These are phyloP conservation scores for Sebastes iracundus DNA, from an alignment of 2,797 vertebrate species.

Conservation along the genomic window DNA sequence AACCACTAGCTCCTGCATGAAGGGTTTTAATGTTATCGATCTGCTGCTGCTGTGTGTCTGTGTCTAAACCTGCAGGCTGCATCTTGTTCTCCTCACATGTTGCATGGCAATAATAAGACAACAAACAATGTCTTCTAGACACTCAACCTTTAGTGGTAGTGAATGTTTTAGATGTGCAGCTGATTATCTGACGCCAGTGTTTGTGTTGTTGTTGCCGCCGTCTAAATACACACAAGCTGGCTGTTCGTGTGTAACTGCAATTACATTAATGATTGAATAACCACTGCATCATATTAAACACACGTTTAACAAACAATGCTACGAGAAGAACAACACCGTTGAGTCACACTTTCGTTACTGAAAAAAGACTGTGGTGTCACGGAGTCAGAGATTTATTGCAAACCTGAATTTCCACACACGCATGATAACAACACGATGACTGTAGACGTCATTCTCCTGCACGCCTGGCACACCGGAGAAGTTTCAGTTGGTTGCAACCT, in stretches of 20 bases:
- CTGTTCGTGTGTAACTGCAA: not conserved
- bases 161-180: too few species aligned
- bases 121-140: not conserved
- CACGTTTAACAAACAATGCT: not conserved
- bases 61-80: slow-evolving; percentile 19
- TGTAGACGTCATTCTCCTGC: too few species aligned
- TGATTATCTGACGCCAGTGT: not conserved
- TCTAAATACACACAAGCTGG: not conserved
- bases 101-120: not conserved
- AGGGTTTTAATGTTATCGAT: not conserved
- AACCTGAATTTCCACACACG: not conserved
- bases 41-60: not conserved
- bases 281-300: not conserved
- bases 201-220: not conserved
- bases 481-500: too few species aligned
- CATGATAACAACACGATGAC: too few species aligned
- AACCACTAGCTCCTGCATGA: not conserved
- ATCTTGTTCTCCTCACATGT: slow-evolving; percentile 6
- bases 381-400: not conserved
- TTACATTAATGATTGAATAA: not conserved
- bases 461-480: too few species aligned
- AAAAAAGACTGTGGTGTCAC: not conserved
- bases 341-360: not conserved
- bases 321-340: not conserved
- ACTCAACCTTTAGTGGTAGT: too few species aligned